A percentile compares a stretch with the other conserved stretches of the same genome.
Conservation (phyloP, 2,797 vertebrate species). For the Danio kyathit region DNA sequence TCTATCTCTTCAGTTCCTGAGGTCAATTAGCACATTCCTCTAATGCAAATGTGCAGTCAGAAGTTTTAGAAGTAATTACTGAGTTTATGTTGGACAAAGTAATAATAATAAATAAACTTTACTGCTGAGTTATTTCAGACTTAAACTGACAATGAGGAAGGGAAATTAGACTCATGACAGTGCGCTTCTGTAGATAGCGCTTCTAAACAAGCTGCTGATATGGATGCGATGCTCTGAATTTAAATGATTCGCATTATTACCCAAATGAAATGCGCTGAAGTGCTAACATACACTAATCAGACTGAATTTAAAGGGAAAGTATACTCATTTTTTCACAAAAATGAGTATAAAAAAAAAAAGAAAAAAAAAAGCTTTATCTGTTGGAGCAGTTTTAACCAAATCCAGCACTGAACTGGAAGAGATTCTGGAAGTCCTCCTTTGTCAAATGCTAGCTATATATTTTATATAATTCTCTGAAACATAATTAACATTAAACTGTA, state of each 20-base stretch:
- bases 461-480: no score
- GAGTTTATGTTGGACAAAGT: background rate
- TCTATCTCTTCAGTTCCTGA: background rate
- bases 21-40: background rate
- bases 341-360: no score
- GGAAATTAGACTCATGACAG: slow-evolving; percentile 20
- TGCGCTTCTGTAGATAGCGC: background rate
- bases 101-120: background rate
- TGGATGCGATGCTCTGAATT: slow-evolving; percentile 2
- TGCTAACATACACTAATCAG: background rate
- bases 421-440: no score
- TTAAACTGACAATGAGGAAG: background rate
- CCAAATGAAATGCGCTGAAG: background rate
- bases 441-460: no score
- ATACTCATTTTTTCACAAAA: background rate
- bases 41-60: background rate
- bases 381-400: no score
- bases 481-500: no score
- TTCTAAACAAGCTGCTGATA: background rate
- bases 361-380: no score
- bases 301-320: background rate
- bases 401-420: no score
- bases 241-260: slow-evolving; percentile 10
- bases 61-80: slow-evolving; percentile 31
- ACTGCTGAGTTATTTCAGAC: background rate